Evolutionary conservation across 2,797 vertebrate species (phyloP).

Genomic region (Lutjanus campechanus): DNA sequence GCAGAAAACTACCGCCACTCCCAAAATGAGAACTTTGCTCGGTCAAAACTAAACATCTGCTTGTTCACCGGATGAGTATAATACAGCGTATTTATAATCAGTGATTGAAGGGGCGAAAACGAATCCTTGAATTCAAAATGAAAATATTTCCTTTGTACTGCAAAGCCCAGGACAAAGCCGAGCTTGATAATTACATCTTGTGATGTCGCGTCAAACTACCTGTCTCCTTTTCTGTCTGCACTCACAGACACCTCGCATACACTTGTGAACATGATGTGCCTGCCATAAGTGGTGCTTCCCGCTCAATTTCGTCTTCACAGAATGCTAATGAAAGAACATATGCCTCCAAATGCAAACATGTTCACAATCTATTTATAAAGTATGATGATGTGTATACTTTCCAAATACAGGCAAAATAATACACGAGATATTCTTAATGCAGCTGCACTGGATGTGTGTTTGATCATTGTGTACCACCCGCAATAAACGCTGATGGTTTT

Average conservation of each 20-base stretch:
- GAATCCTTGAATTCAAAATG: background rate
- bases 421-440: background rate
- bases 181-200: constrained; percentile 3
- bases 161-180: background rate
- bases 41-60: constrained; percentile 14
- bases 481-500: constrained; percentile 7
- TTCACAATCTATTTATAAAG: background rate
- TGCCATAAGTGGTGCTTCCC: background rate
- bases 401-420: background rate
- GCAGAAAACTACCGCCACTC: constrained; percentile 25
- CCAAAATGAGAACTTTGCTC: constrained; percentile 11
- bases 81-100: background rate
- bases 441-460: background rate
- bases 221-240: constrained; percentile 7
- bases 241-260: background rate
- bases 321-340: background rate
- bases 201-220: constrained; percentile 7
- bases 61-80: constrained; percentile 9
- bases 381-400: background rate
- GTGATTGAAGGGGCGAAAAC: background rate
- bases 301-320: constrained; percentile 3
- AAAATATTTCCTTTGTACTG: background rate
- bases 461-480: background rate
- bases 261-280: constrained; percentile 19
- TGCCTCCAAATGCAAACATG: background rate